Evolutionary conservation across 2,797 vertebrate species (phyloP), one percentile per base, ranked within the genome.

Genomic region (Dendrocincla tyrannina): DNA sequence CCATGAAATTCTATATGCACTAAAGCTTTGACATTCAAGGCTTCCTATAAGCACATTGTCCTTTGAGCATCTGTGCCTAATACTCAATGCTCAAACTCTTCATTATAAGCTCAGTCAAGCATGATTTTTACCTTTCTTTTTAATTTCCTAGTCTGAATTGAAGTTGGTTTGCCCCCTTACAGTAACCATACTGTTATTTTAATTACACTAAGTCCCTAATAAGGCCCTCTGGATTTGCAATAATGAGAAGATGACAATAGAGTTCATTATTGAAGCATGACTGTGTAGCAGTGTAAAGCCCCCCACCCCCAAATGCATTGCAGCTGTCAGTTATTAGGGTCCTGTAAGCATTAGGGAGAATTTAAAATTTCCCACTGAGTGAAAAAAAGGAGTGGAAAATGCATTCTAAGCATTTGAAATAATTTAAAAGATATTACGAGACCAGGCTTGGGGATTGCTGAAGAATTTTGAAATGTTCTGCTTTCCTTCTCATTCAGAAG

Each of bases 401-500:
- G 27, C 83, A 84, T 69, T 86, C 66, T 58, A 93, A 62, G 32
- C 66, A 64, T 85, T 91, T 64, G 24, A 47, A 67, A 79, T 62
- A 32, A 70, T 85, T 92, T 53, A 52, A 79, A 76, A 89, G 68
- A 42, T 56, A 68, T 39, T 86, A 33, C 7, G 16, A 86, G 69
- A 91, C 35, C 27, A 16, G 11, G 4, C 23, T 55, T 39, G 62
- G 41, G 76, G 53, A 27, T 60, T 78, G 41, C 39, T 62, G 49
- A 77, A 89, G 27, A 89, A 58, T 94, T 88, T 86, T 72, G 50
- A 84, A 92, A 88, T 35, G 25, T 59, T 78, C 24, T 89, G 1
- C 35, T 88, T 95, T 93, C n/a, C 10, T 85, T 89, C 47, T 75
- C 50, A 59, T 94, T 92, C 58, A 49, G 50, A 81, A 72, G 42